Evolutionary conservation across 2,797 vertebrate genomes (phyloP).

Genomic region (Apogon talboti): DNA sequence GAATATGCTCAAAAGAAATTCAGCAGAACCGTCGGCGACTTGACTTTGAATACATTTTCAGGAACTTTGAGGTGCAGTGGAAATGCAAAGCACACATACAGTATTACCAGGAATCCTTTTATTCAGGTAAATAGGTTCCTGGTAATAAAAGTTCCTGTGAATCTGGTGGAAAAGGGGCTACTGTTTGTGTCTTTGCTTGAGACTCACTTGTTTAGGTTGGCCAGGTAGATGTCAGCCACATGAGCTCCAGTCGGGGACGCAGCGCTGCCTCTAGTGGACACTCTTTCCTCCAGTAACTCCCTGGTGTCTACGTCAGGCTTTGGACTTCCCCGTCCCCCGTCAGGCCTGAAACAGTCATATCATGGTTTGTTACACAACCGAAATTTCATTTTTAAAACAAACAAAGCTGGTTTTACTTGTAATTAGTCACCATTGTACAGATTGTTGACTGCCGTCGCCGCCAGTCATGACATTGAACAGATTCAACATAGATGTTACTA

Average conservation of each 20-base stretch:
- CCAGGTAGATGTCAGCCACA: slow-evolving; percentile 97
- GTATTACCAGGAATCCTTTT: no score
- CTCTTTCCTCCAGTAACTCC: slow-evolving; percentile 88
- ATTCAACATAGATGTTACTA: background rate
- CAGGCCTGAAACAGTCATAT: slow-evolving; percentile 81
- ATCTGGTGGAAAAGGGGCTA: background rate
- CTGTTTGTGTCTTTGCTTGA: background rate
- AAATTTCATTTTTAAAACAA: slow-evolving; percentile 1
- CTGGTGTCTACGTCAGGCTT: slow-evolving; percentile 90
- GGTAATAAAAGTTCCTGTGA: background rate
- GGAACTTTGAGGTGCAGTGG: no score
- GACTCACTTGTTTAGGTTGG: slow-evolving; percentile 97
- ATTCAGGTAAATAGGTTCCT: no score
- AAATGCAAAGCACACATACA: no score
- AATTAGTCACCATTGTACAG: background rate
- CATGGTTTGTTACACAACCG: background rate
- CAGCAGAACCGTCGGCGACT: no score
- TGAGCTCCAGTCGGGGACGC: slow-evolving; percentile 94
- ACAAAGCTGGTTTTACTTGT: background rate
- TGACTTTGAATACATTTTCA: no score
- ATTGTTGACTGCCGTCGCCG: background rate
- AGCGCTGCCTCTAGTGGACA: slow-evolving; percentile 91
- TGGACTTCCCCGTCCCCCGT: slow-evolving; percentile 92
- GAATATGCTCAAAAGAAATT: no score
- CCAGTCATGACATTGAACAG: no score